Base-by-base conservation (phyloP, 2,113 vertebrate species). In the Grammomys surdaster region DNA sequence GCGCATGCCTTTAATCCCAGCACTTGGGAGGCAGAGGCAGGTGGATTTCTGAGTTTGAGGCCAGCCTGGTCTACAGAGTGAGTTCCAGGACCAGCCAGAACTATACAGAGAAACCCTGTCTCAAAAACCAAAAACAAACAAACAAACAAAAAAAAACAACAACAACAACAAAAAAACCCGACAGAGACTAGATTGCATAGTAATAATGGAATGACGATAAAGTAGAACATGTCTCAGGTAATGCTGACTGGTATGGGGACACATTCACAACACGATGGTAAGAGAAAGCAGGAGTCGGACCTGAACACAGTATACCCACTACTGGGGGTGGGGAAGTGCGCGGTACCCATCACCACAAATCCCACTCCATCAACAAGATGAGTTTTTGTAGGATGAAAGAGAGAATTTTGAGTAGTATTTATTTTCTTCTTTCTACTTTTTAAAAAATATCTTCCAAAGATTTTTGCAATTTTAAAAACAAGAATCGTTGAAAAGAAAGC, bases 381-480 rank as follows among this genome's bases (percentile, higher is more conserved):
- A 63, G 7, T 60, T 12, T 26, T 0, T 43, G 56, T 17, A 63
- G 22, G n/a, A 84, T 60, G 40, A 26, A 65, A 16, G 81, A 26
- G 43, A 31, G 58, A 65, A 31, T 19, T 31, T 5, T 85, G 82
- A 65, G 58, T 46, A 84, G 43, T 31, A 65, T 5, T 85, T 31
- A 85, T 43, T 84, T 85, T 85, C n/a, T 84, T 84, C 19, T 82
- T 58, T 40, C 58, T 84, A 43, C 40, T 85, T 65, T 46, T 85
- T 10, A 12, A 58, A 58, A 43, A 58, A 43, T 84, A 28, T 43
- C 63, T 43, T 31, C 58, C 26, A 65, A 63, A 84, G 81, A 65
- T 63, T 85, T 31, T 31, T 85, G 46, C 40, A 85, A 85, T 28
- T 63, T 36, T 46, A 19, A 84, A 63, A 43, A 43, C 56, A 63